These are phyloP conservation scores for Plagodis dolabraria DNA, from an alignment of 2,888 invertebrate species.

Conservation along the genomic window DNA sequence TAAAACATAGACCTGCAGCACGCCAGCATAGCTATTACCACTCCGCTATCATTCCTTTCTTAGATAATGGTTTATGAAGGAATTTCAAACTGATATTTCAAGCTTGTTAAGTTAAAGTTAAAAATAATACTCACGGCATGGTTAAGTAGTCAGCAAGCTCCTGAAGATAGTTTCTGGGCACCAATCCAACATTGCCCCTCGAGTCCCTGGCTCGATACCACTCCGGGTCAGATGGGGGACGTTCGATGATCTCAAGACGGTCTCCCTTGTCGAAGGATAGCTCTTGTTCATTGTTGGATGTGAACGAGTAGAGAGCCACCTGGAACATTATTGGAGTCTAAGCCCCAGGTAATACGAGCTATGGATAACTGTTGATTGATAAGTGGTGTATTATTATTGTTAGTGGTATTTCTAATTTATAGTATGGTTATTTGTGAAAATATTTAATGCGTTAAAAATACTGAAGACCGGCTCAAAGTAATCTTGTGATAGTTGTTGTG, in stretches of 20 bases:
- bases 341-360: conserved; percentile 11
- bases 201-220: conserved; percentile 99
- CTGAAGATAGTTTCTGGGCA: conserved; percentile 97
- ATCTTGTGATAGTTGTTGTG: too few species aligned
- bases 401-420: too few species aligned
- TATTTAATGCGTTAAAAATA: too few species aligned
- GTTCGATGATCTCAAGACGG: conserved; percentile 97
- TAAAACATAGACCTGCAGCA: too few species aligned
- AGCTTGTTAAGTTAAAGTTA: background rate
- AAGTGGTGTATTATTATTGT: background rate
- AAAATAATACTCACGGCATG: conserved; percentile 31
- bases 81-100: background rate
- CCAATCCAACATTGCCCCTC: conserved; percentile 96
- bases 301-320: conserved; percentile 96
- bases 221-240: conserved; percentile 98
- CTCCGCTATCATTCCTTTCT: too few species aligned
- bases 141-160: conserved; percentile 94
- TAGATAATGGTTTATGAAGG: too few species aligned
- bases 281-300: conserved; percentile 97
- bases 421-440: background rate
- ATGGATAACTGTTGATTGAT: conserved; percentile 6
- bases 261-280: conserved; percentile 98
- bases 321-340: conserved; percentile 44
- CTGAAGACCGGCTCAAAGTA: too few species aligned
- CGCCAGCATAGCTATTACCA: too few species aligned